Evolutionary conservation across 2,113 vertebrate species (phyloP).

Genomic region (Motacilla tschutschensis): DNA sequence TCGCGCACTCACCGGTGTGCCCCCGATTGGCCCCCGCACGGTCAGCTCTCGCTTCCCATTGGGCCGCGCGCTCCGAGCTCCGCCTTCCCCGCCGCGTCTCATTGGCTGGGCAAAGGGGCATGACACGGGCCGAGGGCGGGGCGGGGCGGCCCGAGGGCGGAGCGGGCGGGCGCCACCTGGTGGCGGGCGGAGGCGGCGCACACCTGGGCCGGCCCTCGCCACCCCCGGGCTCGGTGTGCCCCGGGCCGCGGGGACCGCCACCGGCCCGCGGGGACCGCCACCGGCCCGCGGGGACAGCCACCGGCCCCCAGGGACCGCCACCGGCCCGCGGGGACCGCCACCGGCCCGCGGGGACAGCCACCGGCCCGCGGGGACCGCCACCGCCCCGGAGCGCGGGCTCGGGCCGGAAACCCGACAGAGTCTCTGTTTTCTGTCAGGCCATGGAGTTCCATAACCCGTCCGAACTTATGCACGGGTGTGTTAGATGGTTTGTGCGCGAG

Average conservation of each 20-base stretch:
- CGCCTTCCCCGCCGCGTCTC: neutral
- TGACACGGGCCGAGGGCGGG: neutral
- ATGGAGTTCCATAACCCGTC: accelerated
- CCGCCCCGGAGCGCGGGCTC: accelerated
- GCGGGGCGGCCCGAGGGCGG: neutral
- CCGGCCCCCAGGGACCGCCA: too few relatives aligned
- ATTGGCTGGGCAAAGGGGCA: neutral
- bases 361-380: too few relatives aligned
- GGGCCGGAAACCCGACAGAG: accelerated
- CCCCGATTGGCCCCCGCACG: neutral
- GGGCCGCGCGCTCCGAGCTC: neutral
- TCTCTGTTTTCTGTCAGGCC: accelerated
- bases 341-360: too few relatives aligned
- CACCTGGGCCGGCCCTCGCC: neutral
- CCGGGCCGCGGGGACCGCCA: too few relatives aligned
- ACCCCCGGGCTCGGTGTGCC: neutral
- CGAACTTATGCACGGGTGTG: accelerated
- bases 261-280: too few relatives aligned
- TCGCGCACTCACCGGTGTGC: neutral
- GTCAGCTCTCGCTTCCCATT: neutral
- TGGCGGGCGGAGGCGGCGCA: neutral
- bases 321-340: accelerated
- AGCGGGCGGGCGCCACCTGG: too few relatives aligned
- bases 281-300: too few relatives aligned
- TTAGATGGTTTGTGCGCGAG: accelerated